Evolutionary conservation across 2,797 vertebrate species (phyloP), one percentile per base, ranked within the genome.

Genomic region (Fistularia commersonii): DNA sequence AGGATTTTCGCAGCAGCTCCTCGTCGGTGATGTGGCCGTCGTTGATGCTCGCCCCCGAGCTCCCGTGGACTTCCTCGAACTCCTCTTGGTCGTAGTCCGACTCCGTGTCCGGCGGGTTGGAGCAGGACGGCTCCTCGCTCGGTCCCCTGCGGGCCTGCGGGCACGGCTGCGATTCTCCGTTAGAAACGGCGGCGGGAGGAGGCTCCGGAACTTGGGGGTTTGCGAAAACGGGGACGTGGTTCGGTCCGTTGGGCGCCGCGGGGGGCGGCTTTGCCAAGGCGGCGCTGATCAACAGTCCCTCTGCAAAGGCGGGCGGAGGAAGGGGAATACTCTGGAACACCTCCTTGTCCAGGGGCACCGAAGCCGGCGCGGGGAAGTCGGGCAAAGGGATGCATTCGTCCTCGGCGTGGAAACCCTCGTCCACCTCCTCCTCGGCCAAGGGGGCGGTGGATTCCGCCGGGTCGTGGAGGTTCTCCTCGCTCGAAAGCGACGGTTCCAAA

Each of bases 21-120:
- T 93, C 92, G 4, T 91, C 91, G 0, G 92, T 92, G 55, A 91
- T 79, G 36, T 92, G 91, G 45, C 90, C 91, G 7, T 92, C 91
- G 1, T 87, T 93, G 32, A 82, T 82, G 7, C 90, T 93, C 6
- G 90, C 91, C 11, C 88, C 90, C 10, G 82, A 91, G 74, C 90
- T 93, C 46, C 85, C 80, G 1, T 80, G 87, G 43, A 70, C 82
- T 64, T 92, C 92, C 76, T 97, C 94, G 64, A 91, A 94, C 81
- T 96, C 94, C 55, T 96, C 94, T 36, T 95, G 93, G 76, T 96
- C 94, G 0, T 94, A 95, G 81, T 95, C 94, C 0, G 93, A 96
- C 74, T 95, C 94, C 2, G 88, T 57, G 47, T 95, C 94, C 0
- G 62, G 89, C 5, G 86, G 77, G 32, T 84, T 79, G 48, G 77